Evolutionary conservation across 2,797 vertebrate genomes (phyloP).

Genomic region (Anguilla megastoma): DNA sequence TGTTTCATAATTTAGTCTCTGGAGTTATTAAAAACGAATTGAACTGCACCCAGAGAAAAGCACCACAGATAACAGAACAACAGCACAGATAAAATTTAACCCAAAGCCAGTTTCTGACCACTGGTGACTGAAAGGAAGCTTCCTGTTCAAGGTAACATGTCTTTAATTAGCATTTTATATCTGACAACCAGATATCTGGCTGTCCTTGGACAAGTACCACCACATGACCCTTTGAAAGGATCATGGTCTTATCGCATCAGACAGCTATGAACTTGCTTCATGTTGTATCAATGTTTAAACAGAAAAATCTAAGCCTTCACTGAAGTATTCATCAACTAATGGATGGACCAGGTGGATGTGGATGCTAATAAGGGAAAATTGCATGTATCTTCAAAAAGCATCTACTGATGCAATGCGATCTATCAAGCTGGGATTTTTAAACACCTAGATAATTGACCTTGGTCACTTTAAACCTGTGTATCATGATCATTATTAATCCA

Average conservation of each 20-base stretch:
- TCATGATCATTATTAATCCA: conserved; percentile 46
- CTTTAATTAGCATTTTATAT: conserved; percentile 20
- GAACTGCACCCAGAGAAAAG: conserved; percentile 1
- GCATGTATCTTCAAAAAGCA: not conserved
- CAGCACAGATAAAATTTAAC: not conserved
- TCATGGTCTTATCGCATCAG: conserved; percentile 42
- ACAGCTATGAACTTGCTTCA: conserved; percentile 43
- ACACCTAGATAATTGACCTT: conserved; percentile 41
- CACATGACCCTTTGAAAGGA: conserved; percentile 11
- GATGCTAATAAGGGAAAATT: conserved; percentile 40
- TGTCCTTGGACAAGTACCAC: conserved; percentile 26
- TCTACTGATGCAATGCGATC: not conserved
- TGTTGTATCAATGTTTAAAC: conserved; percentile 44
- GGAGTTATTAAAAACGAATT: conserved; percentile 1
- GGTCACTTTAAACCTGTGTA: conserved; percentile 22
- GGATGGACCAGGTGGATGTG: conserved; percentile 46
- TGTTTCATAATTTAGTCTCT: no score
- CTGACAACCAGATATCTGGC: conserved; percentile 29
- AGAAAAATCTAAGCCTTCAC: conserved; percentile 31
- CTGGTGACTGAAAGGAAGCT: not conserved
- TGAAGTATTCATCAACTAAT: conserved; percentile 21
- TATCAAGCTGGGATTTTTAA: not conserved
- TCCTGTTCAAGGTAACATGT: not conserved
- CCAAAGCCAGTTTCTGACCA: not conserved
- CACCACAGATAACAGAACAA: not conserved